Conservation (phyloP, 2,113 vertebrate species). For the Mastomys natalensis region DNA sequence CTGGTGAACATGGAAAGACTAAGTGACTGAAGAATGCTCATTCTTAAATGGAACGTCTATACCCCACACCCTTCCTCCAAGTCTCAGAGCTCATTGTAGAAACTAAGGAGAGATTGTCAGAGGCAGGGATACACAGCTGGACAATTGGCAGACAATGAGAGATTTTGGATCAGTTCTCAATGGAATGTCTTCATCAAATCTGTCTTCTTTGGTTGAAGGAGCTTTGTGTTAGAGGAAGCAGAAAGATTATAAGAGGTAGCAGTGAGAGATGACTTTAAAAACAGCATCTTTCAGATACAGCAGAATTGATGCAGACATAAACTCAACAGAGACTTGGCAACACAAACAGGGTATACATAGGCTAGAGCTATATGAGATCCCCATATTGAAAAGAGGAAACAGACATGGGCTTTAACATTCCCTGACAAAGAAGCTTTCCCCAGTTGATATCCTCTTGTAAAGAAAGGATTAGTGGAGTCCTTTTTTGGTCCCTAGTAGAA, state of each 20-base stretch:
- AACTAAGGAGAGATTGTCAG: background rate
- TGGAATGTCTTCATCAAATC: background rate
- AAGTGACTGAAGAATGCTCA: background rate
- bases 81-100: background rate
- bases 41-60: background rate
- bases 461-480: background rate
- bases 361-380: background rate
- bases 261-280: background rate
- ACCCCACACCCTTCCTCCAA: background rate
- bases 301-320: background rate
- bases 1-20: background rate
- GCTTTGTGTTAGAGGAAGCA: background rate
- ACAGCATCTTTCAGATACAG: background rate
- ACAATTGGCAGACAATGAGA: background rate
- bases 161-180: background rate
- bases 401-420: background rate
- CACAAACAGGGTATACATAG: background rate
- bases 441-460: background rate
- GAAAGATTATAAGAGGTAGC: background rate
- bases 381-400: accelerated
- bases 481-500: background rate
- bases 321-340: background rate
- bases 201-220: background rate
- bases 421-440: background rate
- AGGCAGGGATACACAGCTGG: background rate